Conservation (phyloP, 1,140 invertebrate species). For the Tenebrio molitor region DNA sequence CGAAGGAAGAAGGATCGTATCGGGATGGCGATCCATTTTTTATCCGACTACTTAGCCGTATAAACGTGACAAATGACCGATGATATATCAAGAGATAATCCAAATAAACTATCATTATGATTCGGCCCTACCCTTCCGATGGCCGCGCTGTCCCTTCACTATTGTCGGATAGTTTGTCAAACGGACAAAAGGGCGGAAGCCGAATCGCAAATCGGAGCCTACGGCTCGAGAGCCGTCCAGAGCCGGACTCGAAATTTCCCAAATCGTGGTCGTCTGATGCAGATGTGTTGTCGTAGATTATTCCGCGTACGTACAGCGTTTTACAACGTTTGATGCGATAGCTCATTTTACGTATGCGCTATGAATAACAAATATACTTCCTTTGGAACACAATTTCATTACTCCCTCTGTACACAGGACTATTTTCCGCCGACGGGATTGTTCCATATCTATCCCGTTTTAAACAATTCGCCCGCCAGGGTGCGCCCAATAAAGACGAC, state of each 20-base stretch:
- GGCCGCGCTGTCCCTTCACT: constrained; percentile 16
- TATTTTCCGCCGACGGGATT: constrained; percentile 35
- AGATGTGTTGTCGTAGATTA: constrained; percentile 38
- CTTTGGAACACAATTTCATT: constrained; percentile 49
- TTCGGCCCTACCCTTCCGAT: constrained; percentile 28
- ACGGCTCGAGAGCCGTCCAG: too few species aligned
- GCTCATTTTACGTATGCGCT: constrained; percentile 50
- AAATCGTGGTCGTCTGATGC: constrained; percentile 13
- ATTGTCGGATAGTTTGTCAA: constrained; percentile 42
- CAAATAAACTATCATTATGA: constrained; percentile 48
- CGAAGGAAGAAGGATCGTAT: constrained; percentile 32
- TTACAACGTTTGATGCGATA: constrained; percentile 47
- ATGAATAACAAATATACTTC: constrained; percentile 51
- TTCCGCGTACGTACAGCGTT: constrained; percentile 42
- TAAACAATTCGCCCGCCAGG: constrained; percentile 34
- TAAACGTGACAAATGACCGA: constrained; percentile 46
- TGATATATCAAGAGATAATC: constrained; percentile 48
- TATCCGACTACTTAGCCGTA: constrained; percentile 37
- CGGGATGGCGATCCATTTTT: constrained; percentile 44
- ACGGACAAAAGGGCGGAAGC: constrained; percentile 33
- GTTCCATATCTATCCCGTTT: constrained; percentile 36
- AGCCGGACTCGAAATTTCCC: constrained; percentile 11
- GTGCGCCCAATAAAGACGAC: constrained; percentile 36
- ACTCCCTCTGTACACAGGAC: constrained; percentile 1
- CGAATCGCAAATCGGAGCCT: background rate